Evolutionary conservation across 2,888 invertebrate genomes (phyloP).

Genomic region (Habrosyne pyritoides): DNA sequence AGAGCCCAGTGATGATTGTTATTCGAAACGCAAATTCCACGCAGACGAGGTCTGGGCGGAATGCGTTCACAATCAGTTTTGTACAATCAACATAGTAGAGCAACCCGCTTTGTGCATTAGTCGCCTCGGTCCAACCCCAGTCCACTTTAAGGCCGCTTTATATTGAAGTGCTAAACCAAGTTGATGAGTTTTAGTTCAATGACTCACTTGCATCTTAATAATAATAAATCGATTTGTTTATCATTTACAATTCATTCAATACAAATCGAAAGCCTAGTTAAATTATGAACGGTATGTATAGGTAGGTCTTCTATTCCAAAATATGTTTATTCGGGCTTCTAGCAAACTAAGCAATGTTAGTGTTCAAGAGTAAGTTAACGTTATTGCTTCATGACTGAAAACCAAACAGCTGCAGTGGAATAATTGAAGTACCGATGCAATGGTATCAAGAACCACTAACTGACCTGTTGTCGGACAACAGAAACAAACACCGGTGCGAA

Average conservation of each 20-base stretch:
- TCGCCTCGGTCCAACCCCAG: constrained; percentile 18
- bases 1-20: constrained; percentile 37
- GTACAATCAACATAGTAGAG: constrained; percentile 58
- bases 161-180: constrained; percentile 31
- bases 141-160: constrained; percentile 33
- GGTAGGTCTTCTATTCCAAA: too few species aligned
- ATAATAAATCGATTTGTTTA: not conserved
- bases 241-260: too few species aligned
- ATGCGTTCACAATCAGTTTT: constrained; percentile 54
- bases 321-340: not conserved
- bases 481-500: not conserved
- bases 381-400: not conserved
- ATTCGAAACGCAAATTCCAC: constrained; percentile 33
- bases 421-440: not conserved
- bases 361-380: too few species aligned
- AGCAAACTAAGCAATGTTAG: too few species aligned
- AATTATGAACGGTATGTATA: too few species aligned
- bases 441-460: not conserved
- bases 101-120: constrained; percentile 62
- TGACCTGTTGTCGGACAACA: not conserved
- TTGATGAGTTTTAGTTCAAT: constrained; percentile 36
- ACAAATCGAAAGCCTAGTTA: too few species aligned
- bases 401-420: not conserved
- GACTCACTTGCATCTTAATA: constrained; percentile 29
- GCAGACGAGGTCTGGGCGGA: constrained; percentile 21